Evolutionary conservation across 1,140 invertebrate genomes (phyloP).

Genomic region (Halesus radiatus): DNA sequence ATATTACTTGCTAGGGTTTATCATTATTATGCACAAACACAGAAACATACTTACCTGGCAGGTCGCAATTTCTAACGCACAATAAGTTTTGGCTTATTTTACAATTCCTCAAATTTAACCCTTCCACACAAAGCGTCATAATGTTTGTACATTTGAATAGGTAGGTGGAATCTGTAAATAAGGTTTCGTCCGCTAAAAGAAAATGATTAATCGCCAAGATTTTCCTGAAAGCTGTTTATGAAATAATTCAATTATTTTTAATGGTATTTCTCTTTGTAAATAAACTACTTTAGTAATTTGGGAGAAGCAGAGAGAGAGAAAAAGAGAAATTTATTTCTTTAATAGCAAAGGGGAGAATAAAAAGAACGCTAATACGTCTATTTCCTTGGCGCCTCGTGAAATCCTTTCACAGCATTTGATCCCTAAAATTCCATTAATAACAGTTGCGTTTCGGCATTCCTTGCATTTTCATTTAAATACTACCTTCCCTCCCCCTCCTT

Average conservation of each 20-base stretch:
- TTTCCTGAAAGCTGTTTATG: background rate
- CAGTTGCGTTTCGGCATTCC: constrained; percentile 32
- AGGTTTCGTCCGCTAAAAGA: too few species aligned
- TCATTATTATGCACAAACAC: too few species aligned
- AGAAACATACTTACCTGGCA: too few species aligned
- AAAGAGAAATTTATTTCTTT: background rate
- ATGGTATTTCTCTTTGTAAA: constrained; percentile 3
- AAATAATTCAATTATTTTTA: constrained; percentile 16
- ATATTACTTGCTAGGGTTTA: too few species aligned
- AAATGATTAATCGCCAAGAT: too few species aligned
- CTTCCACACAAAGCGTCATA: too few species aligned
- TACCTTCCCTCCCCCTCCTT: background rate
- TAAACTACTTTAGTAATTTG: constrained; percentile 13
- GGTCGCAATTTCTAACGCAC: too few species aligned
- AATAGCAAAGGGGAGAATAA: background rate
- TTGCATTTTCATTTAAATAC: constrained; percentile 41
- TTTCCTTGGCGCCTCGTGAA: constrained; percentile 36
- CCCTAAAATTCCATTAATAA: constrained; percentile 35
- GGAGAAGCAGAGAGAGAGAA: background rate
- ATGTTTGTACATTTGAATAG: too few species aligned
- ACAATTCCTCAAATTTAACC: too few species aligned
- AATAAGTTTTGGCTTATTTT: too few species aligned
- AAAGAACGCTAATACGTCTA: constrained; percentile 33
- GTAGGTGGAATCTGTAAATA: too few species aligned
- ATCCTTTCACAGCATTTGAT: constrained; percentile 34